These are phyloP conservation scores for Eupithecia tripunctaria DNA, from an alignment of 2,888 invertebrate genomes.

Conservation along the genomic window DNA sequence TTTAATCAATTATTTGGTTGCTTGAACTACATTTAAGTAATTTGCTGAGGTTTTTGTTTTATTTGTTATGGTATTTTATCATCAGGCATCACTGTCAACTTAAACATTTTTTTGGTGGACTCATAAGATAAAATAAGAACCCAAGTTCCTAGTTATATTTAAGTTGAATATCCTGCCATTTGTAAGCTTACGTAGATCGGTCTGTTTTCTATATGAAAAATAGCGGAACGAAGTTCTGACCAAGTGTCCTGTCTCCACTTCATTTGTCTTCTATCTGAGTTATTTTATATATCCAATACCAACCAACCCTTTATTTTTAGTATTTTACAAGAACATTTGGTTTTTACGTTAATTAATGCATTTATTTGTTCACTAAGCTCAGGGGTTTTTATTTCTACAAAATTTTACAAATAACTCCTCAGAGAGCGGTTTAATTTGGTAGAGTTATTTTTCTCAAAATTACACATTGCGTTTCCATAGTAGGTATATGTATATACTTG, in stretches of 20 bases:
- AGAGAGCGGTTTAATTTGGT: neutral
- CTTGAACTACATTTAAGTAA: neutral
- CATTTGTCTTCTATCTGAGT: neutral
- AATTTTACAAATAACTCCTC: neutral
- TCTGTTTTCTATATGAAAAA: neutral
- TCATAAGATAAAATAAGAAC: neutral
- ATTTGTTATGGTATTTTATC: neutral
- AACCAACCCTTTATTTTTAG: neutral
- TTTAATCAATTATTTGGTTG: neutral
- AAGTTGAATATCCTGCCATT: neutral
- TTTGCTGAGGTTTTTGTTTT: neutral
- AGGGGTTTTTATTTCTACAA: neutral
- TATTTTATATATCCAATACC: neutral
- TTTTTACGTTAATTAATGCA: neutral
- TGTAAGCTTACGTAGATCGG: neutral
- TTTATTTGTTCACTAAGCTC: neutral
- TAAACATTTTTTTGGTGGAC: neutral
- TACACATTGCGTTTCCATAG: conserved; percentile 18
- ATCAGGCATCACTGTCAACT: neutral
- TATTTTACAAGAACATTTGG: neutral
- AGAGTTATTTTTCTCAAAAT: conserved; percentile 10
- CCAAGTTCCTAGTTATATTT: neutral
- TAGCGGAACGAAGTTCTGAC: neutral
- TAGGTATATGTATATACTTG: too few relatives aligned
- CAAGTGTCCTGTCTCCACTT: neutral